Base-by-base conservation (phyloP, 2,113 vertebrate genomes). In the Archocentrus centrarchus region DNA sequence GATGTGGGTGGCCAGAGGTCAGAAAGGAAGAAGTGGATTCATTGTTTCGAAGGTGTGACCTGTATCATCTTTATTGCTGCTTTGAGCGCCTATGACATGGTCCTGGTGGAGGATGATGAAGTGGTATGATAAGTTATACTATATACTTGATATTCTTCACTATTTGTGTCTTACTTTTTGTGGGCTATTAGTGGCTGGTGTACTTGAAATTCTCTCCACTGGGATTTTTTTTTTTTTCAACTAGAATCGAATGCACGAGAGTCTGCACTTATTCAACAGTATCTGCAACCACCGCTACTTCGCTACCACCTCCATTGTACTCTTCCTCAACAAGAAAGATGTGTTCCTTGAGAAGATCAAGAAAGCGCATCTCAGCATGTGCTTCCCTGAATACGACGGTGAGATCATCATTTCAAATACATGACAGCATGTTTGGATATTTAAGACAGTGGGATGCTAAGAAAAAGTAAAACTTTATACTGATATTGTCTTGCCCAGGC, bases 231-330 rank as follows among this genome's bases (percentile, higher is more conserved):
- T 79, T 75, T 24, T 0, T 24, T 24, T 24, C n/a, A n/a, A n/a
- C n/a, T n/a, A n/a, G 98, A 99, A 99, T 83, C 98, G 98, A 90
- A 99, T 99, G 98, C 98, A 99, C 0, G 98, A 99, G 94, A 99
- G 98, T 92, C 96, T 99, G 89, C 98, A 99, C 94, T 97, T 99
- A 93, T 99, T 99, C 97, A 99, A 99, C 93, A 99, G 98, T 85
- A 99, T 99, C 95, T 99, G 98, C 91, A 99, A 99, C 94, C 98
- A 99, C 81, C 97, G 98, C 75, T 99, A 99, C 95, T 99, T 99
- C 0, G 96, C 97, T 83, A 87, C 97, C 79, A 99, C 98, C 68
- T 99, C 98, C 86, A 99, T 99, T 0, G 98, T 99, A 80, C 98
- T 99, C 86, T 99, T 99, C 94, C 97, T 99, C 88, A 99, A 99